Conservation (phyloP, 2,888 invertebrate species). For the Teleogryllus oceanicus region DNA sequence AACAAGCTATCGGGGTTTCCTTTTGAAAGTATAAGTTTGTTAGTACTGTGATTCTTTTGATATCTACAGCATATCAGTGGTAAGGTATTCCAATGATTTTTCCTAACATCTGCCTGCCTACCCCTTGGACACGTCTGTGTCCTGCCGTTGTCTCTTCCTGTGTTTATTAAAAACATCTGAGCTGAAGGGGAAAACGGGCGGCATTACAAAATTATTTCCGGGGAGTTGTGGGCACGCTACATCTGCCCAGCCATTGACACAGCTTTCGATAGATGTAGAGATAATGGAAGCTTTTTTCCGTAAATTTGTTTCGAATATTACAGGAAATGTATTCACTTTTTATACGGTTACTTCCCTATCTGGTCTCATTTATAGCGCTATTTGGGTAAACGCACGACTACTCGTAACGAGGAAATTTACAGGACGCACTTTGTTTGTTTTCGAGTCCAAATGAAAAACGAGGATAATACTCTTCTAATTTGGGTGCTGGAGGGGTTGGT, state of each 20-base stretch:
- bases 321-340: background rate
- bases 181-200: background rate
- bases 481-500: background rate
- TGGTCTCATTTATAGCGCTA: background rate
- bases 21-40: too few relatives aligned
- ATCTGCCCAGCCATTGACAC: background rate
- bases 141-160: too few relatives aligned
- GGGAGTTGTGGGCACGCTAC: background rate
- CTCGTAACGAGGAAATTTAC: background rate
- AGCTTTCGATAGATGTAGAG: background rate
- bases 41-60: too few relatives aligned
- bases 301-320: background rate
- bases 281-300: background rate
- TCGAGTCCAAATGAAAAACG: background rate
- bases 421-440: background rate
- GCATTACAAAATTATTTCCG: background rate
- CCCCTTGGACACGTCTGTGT: too few relatives aligned
- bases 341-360: background rate
- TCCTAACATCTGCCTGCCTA: too few relatives aligned
- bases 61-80: too few relatives aligned
- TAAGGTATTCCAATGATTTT: too few relatives aligned
- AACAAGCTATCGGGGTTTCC: too few relatives aligned
- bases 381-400: background rate
- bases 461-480: background rate
- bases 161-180: too few relatives aligned